A percentile compares a stretch with the other conserved stretches of the same genome.
Conservation (phyloP, 2,888 invertebrate species). For the Ethmia dodecea region DNA sequence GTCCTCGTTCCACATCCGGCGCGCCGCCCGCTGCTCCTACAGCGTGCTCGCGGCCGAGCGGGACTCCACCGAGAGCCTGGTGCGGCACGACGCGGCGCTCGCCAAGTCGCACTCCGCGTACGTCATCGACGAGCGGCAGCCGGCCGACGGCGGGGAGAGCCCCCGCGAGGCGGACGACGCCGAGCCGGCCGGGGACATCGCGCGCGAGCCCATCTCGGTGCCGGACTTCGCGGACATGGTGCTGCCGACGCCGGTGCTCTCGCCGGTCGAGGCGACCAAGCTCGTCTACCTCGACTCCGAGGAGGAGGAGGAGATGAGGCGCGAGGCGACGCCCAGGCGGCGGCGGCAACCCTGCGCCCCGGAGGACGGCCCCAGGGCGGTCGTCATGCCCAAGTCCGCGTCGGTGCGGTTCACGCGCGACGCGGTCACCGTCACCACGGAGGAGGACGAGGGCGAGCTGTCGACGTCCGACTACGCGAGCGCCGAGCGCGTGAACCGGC, state of each 20-base stretch:
- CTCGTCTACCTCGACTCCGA: constrained; percentile 84
- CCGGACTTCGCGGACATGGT: constrained; percentile 84
- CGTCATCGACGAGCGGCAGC: constrained; percentile 65
- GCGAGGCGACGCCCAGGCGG: constrained; percentile 31
- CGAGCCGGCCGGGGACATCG: constrained; percentile 53
- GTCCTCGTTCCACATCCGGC: constrained; percentile 83
- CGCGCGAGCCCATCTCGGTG: constrained; percentile 84
- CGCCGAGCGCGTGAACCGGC: constrained; percentile 80
- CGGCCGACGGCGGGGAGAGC: constrained; percentile 36
- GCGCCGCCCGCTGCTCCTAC: constrained; percentile 84
- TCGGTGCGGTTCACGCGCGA: constrained; percentile 77
- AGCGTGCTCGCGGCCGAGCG: constrained; percentile 80
- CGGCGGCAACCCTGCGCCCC: constrained; percentile 74
- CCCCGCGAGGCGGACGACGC: constrained; percentile 46
- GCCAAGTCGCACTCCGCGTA: constrained; percentile 79
- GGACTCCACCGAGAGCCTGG: constrained; percentile 82
- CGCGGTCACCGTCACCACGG: constrained; percentile 63
- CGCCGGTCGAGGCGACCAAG: constrained; percentile 82
- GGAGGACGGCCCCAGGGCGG: constrained; percentile 57
- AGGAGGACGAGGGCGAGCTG: constrained; percentile 76
- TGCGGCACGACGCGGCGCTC: constrained; percentile 51
- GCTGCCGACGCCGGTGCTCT: constrained; percentile 80
- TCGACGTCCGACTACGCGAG: constrained; percentile 88
- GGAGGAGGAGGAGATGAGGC: constrained; percentile 70
- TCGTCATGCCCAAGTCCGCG: constrained; percentile 76